phyloP scores from a whole-genome alignment of 2,113 vertebrate genomes.

The Pelmatolapia mariae region DNA sequence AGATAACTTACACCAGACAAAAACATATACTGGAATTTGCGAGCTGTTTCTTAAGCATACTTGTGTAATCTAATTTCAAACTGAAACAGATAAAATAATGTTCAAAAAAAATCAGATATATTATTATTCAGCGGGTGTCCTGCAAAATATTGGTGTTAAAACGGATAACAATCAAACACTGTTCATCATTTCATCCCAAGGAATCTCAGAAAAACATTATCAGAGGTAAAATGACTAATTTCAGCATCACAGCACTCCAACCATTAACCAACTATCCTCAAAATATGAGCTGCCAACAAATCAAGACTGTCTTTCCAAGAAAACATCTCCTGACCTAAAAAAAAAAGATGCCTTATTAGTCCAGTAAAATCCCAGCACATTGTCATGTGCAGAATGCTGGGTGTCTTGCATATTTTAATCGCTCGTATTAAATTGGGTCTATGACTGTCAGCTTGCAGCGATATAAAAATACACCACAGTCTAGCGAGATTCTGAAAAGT shows the following conservation, averaged over 20 bases:
- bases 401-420: slow-evolving; percentile 22
- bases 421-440: neutral
- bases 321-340: neutral
- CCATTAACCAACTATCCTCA: neutral
- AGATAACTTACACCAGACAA: neutral
- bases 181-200: neutral
- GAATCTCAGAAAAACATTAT: neutral
- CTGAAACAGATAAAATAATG: neutral
- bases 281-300: neutral
- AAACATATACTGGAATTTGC: neutral
- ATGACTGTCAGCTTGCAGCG: slow-evolving; percentile 25
- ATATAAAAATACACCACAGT: neutral
- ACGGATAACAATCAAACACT: neutral
- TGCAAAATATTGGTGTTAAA: neutral
- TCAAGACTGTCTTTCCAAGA: neutral
- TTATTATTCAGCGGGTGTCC: neutral
- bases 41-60: neutral
- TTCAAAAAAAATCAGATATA: neutral
- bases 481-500: neutral
- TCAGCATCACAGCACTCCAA: neutral
- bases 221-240: neutral
- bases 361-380: neutral
- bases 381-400: slow-evolving; percentile 1
- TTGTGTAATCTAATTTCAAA: neutral
- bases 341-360: slow-evolving; percentile 21